Evolutionary conservation across 2,888 invertebrate species (phyloP), one percentile per base, ranked within the genome.

Genomic region (Rhorus exstirpatorius): DNA sequence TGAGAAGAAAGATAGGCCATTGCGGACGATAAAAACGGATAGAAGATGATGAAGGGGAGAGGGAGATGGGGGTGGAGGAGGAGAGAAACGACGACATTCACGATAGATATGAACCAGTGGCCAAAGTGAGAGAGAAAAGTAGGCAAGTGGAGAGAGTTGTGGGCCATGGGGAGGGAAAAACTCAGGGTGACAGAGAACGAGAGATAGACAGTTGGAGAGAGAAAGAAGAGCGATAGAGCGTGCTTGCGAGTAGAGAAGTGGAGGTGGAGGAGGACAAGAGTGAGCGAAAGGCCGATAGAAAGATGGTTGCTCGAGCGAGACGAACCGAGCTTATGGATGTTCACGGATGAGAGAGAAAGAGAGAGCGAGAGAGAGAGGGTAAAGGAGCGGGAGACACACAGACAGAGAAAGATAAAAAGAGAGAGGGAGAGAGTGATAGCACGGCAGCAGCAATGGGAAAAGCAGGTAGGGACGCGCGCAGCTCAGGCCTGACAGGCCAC

Each of bases 391-490:
- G n/a, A 65, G 53, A 70, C 51, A 77, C 72, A 79, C 74, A 78
- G 77, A 61, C 55, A 58, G 41, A 51, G 61, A 74, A 61, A 41
- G 70, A 53, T 44, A 24, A 8, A 51, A 35, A 65, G 49, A 51
- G 70, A 53, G 53, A 65, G 76, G 75, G 72, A 68, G 58, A 77
- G 55, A 61, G 70, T n/a, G 51, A 53, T 53, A 78, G 79, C 70
- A 81, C 78, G 63, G 65, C 63, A 67, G 72, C 65, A 86, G 84
- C 71, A 79, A 79, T 53, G 79, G 58, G 51, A 76, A 55, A 81
- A 80, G 83, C 76, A 83, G 84, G 86, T 84, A 86, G 87, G 88
- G 86, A 82, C 88, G 88, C 88, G 88, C 88, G 88, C 88, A 88
- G 88, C 87, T 85, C 87, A 86, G 85, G 79, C 83, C 77, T 86